phyloP scores from a whole-genome alignment of 2,797 vertebrate species.

The Anas georgica region DNA sequence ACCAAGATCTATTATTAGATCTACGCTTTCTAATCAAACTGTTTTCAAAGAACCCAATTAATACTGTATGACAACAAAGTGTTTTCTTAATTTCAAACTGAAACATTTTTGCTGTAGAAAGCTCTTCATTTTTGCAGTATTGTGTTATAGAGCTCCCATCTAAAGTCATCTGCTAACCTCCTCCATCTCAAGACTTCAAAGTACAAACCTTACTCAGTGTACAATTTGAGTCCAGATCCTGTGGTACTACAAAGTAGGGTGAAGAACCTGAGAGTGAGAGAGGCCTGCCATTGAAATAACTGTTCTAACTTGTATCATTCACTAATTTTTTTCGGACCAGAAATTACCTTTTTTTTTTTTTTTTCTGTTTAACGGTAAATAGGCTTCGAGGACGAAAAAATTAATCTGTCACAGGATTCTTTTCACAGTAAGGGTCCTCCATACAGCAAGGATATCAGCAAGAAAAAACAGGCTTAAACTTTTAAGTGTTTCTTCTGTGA shows the following conservation, averaged over 20 bases:
- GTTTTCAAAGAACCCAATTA: neutral
- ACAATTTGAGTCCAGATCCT: neutral
- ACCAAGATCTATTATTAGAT: neutral
- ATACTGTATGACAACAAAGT: slow-evolving; percentile 9
- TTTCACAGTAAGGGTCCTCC: neutral
- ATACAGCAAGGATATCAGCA: neutral
- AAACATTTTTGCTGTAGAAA: neutral
- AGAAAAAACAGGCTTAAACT: neutral
- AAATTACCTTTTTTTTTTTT: neutral
- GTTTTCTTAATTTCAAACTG: neutral
- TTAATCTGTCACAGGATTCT: neutral
- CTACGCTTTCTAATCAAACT: neutral
- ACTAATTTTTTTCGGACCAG: neutral
- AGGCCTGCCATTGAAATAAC: neutral
- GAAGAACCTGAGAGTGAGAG: neutral
- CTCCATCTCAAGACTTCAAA: neutral
- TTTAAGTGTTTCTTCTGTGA: neutral
- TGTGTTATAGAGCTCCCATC: neutral
- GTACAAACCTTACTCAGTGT: neutral
- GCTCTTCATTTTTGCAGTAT: neutral
- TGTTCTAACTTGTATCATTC: neutral
- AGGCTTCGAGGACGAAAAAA: no score
- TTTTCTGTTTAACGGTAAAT: no score
- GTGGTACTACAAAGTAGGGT: neutral
- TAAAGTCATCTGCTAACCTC: neutral